Evolutionary conservation across 2,113 vertebrate species (phyloP).

Genomic region (Pitta sordida): DNA sequence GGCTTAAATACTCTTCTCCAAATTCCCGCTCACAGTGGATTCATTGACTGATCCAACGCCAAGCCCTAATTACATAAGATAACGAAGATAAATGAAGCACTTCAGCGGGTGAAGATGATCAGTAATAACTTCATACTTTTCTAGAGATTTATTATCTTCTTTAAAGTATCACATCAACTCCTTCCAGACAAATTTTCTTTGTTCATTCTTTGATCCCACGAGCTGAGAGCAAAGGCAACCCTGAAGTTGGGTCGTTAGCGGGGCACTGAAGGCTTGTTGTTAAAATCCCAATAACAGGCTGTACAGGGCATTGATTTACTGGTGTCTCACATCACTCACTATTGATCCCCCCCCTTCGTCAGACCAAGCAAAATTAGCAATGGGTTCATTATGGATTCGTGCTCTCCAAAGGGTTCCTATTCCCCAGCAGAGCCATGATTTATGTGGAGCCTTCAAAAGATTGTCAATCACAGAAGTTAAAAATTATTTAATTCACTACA

Average conservation of each 20-base stretch:
- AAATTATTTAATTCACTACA: neutral
- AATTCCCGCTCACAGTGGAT: neutral
- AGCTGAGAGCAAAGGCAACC: neutral
- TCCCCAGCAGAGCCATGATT: neutral
- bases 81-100: neutral
- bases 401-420: neutral
- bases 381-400: neutral
- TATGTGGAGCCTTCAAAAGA: neutral
- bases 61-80: constrained; percentile 1
- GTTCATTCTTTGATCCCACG: neutral
- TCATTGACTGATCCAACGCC: constrained; percentile 23
- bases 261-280: neutral
- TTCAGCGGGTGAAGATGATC: neutral
- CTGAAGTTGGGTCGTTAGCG: neutral
- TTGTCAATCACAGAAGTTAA: neutral
- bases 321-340: neutral
- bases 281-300: neutral
- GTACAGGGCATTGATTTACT: neutral
- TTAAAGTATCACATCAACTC: neutral
- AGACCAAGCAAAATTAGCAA: neutral
- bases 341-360: constrained; percentile 1
- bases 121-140: neutral
- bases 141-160: neutral
- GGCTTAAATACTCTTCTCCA: neutral
- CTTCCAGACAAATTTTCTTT: neutral